Conservation (phyloP, 2,888 invertebrate genomes). For the Lissonota sp. region DNA sequence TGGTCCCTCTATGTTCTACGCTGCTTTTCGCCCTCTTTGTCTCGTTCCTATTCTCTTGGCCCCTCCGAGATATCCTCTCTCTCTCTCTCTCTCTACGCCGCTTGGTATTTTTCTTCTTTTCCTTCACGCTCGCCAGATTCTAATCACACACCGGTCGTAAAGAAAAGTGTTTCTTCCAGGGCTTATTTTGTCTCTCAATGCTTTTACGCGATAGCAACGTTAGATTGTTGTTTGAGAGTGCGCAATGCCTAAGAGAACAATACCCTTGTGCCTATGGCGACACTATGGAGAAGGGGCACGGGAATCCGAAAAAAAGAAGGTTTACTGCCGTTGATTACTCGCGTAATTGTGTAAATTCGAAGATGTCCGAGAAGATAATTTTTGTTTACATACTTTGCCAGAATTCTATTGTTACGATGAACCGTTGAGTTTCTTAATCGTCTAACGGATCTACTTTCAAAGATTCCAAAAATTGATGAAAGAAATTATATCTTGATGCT, state of each 20-base stretch:
- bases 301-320: background rate
- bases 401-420: too few species aligned
- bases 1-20: slow-evolving; percentile 37
- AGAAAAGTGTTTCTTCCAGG: slow-evolving; percentile 41
- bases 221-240: background rate
- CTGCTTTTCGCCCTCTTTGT: slow-evolving; percentile 22
- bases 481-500: too few species aligned
- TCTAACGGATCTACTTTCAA: too few species aligned
- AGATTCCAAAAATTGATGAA: too few species aligned
- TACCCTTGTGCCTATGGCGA: slow-evolving; percentile 6
- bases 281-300: background rate
- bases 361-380: too few species aligned
- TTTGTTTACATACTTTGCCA: too few species aligned
- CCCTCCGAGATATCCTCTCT: background rate
- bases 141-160: slow-evolving; percentile 46
- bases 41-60: slow-evolving; percentile 19
- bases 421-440: too few species aligned
- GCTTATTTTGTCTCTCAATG: background rate
- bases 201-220: slow-evolving; percentile 10
- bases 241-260: slow-evolving; percentile 36
- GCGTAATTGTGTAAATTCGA: too few species aligned
- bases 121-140: slow-evolving; percentile 44
- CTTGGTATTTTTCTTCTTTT: slow-evolving; percentile 10
- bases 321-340: too few species aligned
- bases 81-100: background rate